Conservation (phyloP, 2,888 invertebrate species). For the Pyrocoelia pectoralis region DNA sequence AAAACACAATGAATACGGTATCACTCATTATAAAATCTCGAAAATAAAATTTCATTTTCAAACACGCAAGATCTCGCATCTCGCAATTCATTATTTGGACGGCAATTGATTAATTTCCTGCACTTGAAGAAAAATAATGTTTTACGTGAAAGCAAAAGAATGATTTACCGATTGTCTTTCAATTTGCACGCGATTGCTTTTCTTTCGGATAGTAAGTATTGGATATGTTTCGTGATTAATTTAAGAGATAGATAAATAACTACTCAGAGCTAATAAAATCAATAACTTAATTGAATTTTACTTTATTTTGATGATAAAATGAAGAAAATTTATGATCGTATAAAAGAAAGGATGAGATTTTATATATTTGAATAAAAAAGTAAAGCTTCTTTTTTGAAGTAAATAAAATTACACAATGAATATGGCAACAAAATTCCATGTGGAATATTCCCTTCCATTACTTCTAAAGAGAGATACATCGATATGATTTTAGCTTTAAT, state of each 20-base stretch:
- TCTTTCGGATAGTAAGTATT: background rate
- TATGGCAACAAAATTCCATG: no score
- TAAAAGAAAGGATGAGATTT: background rate
- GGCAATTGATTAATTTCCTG: background rate
- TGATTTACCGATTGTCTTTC: background rate
- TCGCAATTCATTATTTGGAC: background rate
- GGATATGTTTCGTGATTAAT: background rate
- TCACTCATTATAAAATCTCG: no score
- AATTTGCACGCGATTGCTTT: conserved; percentile 1
- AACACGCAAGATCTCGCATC: no score
- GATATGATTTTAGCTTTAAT: no score
- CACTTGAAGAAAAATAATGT: background rate
- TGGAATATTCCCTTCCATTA: no score
- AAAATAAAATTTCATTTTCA: no score
- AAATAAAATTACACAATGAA: background rate
- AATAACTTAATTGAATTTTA: background rate
- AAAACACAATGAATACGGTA: no score
- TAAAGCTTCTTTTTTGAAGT: background rate
- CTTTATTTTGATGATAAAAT: background rate
- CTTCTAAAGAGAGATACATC: no score
- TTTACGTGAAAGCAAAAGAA: background rate
- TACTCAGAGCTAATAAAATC: background rate
- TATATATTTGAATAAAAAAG: background rate
- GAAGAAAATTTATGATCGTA: background rate
- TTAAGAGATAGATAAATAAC: background rate